phyloP scores from a whole-genome alignment of 1,140 invertebrate genomes.

The Pentalonia nigronervosa region DNA sequence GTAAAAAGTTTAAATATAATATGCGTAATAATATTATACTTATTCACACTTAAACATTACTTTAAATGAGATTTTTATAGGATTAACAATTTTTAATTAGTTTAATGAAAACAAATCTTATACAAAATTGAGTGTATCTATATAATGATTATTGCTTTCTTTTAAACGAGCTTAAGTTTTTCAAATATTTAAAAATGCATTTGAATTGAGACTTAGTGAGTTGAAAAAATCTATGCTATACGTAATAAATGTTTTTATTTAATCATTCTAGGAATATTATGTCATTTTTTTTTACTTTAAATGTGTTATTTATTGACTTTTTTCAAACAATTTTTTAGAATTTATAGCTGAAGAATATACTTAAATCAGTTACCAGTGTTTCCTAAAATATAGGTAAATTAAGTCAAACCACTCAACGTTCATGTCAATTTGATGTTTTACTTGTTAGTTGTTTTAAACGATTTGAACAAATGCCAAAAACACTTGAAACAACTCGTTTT shows the following conservation, averaged over 20 bases:
- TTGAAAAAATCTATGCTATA: background rate
- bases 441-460: background rate
- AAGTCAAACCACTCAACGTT: background rate
- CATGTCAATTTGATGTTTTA: background rate
- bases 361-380: background rate
- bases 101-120: background rate
- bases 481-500: background rate
- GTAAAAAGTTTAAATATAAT: background rate
- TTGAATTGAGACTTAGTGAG: background rate
- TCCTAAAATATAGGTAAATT: background rate
- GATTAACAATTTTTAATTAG: background rate
- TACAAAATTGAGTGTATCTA: background rate
- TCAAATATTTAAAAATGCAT: background rate
- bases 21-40: too few species aligned
- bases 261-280: background rate
- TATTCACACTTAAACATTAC: background rate
- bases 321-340: too few species aligned
- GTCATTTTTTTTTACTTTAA: background rate
- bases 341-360: background rate
- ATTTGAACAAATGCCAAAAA: background rate
- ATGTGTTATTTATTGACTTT: background rate
- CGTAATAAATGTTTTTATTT: background rate
- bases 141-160: background rate
- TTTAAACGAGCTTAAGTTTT: background rate
- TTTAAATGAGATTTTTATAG: background rate